A percentile compares a stretch with the other conserved stretches of the same genome.
Evolutionary conservation across 2,113 vertebrate species (phyloP).

Genomic region (Erythrolamprus reginae): DNA sequence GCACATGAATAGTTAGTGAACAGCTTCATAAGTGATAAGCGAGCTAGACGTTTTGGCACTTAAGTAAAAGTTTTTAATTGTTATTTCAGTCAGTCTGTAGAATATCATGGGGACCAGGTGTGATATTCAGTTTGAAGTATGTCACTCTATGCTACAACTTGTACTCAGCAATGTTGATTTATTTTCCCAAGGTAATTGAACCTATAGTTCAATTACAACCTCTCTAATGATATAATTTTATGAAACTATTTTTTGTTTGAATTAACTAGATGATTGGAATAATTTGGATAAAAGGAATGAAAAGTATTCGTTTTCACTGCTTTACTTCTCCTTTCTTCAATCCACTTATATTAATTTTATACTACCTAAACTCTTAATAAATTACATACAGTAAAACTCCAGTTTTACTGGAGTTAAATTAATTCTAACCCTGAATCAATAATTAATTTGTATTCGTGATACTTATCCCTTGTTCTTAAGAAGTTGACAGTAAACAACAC

Average conservation of each 20-base stretch:
- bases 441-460: not conserved
- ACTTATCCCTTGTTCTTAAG: not conserved
- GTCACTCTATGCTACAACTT: constrained; percentile 32
- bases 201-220: constrained; percentile 14
- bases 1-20: constrained; percentile 49
- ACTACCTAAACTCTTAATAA: constrained; percentile 18
- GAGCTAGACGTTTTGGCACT: constrained; percentile 19
- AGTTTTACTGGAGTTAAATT: not conserved
- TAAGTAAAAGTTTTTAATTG: constrained; percentile 39
- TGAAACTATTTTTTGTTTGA: constrained; percentile 48
- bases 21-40: constrained; percentile 45
- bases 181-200: not conserved
- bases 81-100: not conserved
- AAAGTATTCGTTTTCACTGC: constrained; percentile 41
- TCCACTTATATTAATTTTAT: constrained; percentile 44
- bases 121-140: not conserved
- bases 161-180: constrained; percentile 26
- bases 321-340: constrained; percentile 34
- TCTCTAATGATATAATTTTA: constrained; percentile 42
- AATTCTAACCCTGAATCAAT: not conserved
- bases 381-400: not conserved
- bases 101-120: constrained; percentile 15
- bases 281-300: constrained; percentile 34
- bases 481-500: not conserved
- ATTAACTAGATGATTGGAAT: constrained; percentile 35